Base-by-base conservation (phyloP, 2,888 invertebrate species). In the Antitype chi region DNA sequence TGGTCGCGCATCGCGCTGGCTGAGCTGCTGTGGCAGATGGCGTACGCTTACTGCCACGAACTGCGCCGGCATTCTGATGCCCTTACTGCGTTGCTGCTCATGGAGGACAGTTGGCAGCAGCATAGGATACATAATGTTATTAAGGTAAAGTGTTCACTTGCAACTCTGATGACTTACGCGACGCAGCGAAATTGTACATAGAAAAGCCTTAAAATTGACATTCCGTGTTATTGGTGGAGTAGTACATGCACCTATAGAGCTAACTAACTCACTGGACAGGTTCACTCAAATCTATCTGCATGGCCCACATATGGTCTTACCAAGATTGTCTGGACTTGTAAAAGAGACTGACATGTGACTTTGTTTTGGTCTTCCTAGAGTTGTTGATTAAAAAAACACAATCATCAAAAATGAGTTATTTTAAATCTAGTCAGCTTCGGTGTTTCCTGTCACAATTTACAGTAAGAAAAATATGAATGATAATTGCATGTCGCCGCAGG, bases 61-160 rank as follows among this genome's bases (percentile, higher is more conserved):
- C 97, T 99, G 93, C 97, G 99, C 67, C 98, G 99, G 86, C 99
- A 99, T 94, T 98, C 99, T 62, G 99, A 99, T 93, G 97, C 99
- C 76, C 97, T 99, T 76, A 97, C 99, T 60, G 98, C 98, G 81
- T 98, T 99, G 94, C 96, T 99, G 87, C 97, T 99, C 66, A 97
- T 99, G 92, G 99, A 99, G 91, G 99, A 99, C 94, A 99, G 99
- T 43, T 99, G 99, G 99, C 99, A 99, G 93, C 98, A 98, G 87
- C 99, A 99, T 94, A 97, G 99, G 88, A 98, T 99, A 91, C 98
- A 99, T 92, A 99, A 99, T 93, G 99, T 99, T 23, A 97, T 99
- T 67, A 99, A 99, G 97, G 99, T 96, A 69, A 64, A 43, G 3
- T 25, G 38, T n/a, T 55, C 57, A 55, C 28, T 28, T 57, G 23